These are phyloP conservation scores for Chelon labrosus DNA, from an alignment of 2,797 vertebrate genomes.

Conservation along the genomic window DNA sequence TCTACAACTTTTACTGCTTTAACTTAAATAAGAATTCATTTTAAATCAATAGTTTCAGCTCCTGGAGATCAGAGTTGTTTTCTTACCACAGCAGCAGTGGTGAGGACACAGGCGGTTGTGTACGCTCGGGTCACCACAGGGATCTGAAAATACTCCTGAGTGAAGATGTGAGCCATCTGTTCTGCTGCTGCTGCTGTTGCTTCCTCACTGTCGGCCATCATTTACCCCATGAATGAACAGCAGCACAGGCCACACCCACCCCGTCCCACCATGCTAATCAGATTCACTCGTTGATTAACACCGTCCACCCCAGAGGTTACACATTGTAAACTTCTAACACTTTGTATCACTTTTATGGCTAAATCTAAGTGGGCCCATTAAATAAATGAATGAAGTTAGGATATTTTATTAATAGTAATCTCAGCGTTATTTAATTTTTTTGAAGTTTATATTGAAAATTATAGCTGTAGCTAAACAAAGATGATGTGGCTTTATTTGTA, in stretches of 20 bases:
- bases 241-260: constrained; percentile 38
- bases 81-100: constrained; percentile 97
- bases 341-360: neutral
- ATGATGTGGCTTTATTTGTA: no score
- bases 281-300: constrained; percentile 37
- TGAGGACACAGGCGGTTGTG: constrained; percentile 96
- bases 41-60: no score
- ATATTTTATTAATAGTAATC: no score
- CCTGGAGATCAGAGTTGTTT: no score
- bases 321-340: neutral
- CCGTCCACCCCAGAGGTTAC: neutral
- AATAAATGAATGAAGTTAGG: no score
- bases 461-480: no score
- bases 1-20: no score
- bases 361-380: no score
- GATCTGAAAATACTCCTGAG: constrained; percentile 95
- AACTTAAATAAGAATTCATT: no score
- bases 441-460: no score
- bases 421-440: no score
- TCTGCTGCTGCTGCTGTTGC: constrained; percentile 38
- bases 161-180: constrained; percentile 62
- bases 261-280: constrained; percentile 33
- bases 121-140: constrained; percentile 95
- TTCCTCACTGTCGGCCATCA: constrained; percentile 29
- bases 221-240: neutral